These are phyloP conservation scores for Acanthosoma haemorrhoidale DNA, from an alignment of 2,888 invertebrate species.

Conservation along the genomic window DNA sequence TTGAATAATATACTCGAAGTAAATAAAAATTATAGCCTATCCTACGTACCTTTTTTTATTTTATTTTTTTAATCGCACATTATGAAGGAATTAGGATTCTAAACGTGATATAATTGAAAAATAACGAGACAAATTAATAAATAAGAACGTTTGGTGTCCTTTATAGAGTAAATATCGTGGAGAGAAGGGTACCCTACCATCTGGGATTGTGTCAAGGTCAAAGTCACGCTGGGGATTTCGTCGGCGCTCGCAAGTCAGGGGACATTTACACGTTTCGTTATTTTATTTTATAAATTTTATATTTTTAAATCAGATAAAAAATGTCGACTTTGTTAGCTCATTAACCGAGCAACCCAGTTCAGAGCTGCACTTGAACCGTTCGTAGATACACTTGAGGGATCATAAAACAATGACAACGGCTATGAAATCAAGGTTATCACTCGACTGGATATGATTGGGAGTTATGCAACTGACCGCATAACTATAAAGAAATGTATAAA, in stretches of 20 bases:
- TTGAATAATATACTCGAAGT: no score
- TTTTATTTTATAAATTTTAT: background rate
- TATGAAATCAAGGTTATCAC: background rate
- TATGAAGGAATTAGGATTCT: no score
- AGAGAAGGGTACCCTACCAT: slow-evolving; percentile 11
- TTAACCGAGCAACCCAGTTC: no score
- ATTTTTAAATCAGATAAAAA: background rate
- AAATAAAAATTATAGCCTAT: no score
- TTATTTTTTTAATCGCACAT: no score
- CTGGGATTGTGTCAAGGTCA: slow-evolving; percentile 12
- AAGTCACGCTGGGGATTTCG: background rate
- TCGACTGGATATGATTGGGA: background rate
- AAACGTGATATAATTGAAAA: no score
- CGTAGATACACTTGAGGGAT: background rate
- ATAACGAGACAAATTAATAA: no score
- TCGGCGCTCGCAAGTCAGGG: background rate
- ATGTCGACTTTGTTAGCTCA: background rate
- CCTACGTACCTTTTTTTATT: no score
- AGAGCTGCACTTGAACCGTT: no score
- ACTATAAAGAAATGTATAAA: background rate
- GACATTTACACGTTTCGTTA: no score
- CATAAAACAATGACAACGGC: background rate
- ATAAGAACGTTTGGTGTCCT: no score
- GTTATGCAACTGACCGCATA: background rate
- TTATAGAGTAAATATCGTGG: background rate